Evolutionary conservation across 2,888 invertebrate genomes (phyloP), one percentile per base, ranked within the genome.

Genomic region (Rotaria magnacalcarata): DNA sequence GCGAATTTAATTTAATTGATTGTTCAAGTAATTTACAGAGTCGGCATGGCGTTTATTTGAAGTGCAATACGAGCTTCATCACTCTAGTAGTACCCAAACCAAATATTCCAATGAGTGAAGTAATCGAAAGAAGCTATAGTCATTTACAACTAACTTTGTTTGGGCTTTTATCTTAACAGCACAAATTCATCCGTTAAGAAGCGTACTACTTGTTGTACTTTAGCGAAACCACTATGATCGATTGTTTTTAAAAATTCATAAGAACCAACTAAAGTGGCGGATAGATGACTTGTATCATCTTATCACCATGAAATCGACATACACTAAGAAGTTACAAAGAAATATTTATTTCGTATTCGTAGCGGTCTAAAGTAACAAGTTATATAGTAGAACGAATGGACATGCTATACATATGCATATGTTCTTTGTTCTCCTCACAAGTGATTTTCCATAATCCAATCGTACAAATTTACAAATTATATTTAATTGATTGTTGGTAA

Each of bases 31-130:
- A 47, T 3, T 47, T 0, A 47, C 11, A 47, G 7, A 47, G 47
- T 47, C 4, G 47, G 4, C 89, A 95, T 92, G 0, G 95, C 95
- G 88, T 93, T 93, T 84, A 95, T 93, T 91, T 95, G 95, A 60
- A 94, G 91, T 89, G 93, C 93, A 16, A 95, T 94, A 88, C 95
- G 91, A 27, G 80, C 84, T 52, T 85, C 80, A 84, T 87, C 87
- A 85, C 85, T 75, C 85, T 86, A 34, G 34, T 34, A 34, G 34
- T 34, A 34, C 34, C 2, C 34, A 34, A 34, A 2, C 34, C 34
- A 34, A 34, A 2, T 2, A 34, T 34, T 34, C 34, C 1, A 34
- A 50, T 4, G 54, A 50, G 6, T 14, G 19, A 1, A 27, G 0
- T 19, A 19, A 54, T 5, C 4, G 6, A 19, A 54, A 54, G 19